phyloP scores from a whole-genome alignment of 2,888 invertebrate species.

The Holacanthella duospinosa region DNA sequence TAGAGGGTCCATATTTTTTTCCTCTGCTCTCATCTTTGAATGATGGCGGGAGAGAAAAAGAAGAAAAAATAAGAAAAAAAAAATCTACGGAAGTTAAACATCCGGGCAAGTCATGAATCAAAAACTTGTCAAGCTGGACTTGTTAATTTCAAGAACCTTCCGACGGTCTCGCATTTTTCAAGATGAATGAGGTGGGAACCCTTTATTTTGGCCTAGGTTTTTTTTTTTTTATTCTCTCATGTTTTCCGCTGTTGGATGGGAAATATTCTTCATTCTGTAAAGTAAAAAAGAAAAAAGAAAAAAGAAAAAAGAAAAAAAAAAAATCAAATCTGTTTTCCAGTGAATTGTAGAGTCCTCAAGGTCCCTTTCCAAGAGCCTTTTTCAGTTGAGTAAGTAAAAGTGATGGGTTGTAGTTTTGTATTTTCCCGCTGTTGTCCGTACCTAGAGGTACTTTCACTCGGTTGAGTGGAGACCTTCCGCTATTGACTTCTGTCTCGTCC shows the following conservation, averaged over 20 bases:
- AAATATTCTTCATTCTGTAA: not conserved
- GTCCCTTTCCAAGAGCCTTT: not conserved
- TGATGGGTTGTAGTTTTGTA: too few relatives aligned
- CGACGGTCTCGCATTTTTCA: not conserved
- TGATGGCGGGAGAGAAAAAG: too few relatives aligned
- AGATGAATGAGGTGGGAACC: not conserved
- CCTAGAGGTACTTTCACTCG: too few relatives aligned
- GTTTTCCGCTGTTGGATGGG: too few relatives aligned
- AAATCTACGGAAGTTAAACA: conserved; percentile 12
- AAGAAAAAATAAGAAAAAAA: not conserved
- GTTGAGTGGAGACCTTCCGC: not conserved
- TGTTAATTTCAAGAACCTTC: not conserved
- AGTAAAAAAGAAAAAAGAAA: too few relatives aligned
- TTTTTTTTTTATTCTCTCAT: not conserved
- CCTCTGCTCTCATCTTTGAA: too few relatives aligned
- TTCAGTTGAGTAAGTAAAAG: not conserved
- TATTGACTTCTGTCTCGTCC: not conserved
- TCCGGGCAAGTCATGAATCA: conserved; percentile 30
- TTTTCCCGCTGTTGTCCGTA: too few relatives aligned
- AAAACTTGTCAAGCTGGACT: conserved; percentile 1
- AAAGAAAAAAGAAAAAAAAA: too few relatives aligned
- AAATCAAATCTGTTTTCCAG: not conserved
- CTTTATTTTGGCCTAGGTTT: not conserved
- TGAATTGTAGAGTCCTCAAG: not conserved
- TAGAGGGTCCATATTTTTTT: too few relatives aligned